Percentiles rank a stretch among this genome's conserved stretches.
phyloP scores from a whole-genome alignment of 2,113 vertebrate genomes.

The Microtus oregoni region DNA sequence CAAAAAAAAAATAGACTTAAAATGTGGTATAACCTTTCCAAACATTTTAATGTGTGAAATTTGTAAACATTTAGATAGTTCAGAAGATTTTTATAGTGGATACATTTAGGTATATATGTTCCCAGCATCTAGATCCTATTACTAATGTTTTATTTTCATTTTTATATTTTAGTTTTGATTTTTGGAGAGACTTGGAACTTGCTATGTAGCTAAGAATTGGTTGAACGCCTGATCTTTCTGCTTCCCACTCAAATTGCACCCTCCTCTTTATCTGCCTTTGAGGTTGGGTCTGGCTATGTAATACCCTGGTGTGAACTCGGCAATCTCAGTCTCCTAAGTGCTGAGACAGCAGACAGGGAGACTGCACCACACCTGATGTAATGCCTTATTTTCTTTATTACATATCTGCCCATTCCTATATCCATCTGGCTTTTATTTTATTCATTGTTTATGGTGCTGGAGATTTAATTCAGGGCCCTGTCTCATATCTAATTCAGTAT shows the following conservation, averaged over 20 bases:
- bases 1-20: background rate
- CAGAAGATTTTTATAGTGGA: background rate
- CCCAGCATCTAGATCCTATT: background rate
- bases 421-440: background rate
- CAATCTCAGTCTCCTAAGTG: background rate
- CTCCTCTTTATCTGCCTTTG: background rate
- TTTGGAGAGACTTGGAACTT: background rate
- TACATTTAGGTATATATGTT: background rate
- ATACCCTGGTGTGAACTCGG: background rate
- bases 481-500: background rate
- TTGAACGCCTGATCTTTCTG: background rate
- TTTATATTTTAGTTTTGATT: background rate
- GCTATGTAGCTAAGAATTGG: background rate
- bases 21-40: background rate
- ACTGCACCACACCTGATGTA: background rate
- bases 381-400: conserved; percentile 21
- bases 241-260: background rate
- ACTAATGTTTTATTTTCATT: background rate
- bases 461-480: background rate
- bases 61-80: background rate
- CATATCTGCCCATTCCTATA: background rate
- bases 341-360: background rate
- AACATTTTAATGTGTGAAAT: background rate
- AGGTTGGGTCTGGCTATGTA: no score
- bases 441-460: background rate